Base-by-base conservation (phyloP, 2,888 invertebrate species). In the Drosophila yooni region DNA sequence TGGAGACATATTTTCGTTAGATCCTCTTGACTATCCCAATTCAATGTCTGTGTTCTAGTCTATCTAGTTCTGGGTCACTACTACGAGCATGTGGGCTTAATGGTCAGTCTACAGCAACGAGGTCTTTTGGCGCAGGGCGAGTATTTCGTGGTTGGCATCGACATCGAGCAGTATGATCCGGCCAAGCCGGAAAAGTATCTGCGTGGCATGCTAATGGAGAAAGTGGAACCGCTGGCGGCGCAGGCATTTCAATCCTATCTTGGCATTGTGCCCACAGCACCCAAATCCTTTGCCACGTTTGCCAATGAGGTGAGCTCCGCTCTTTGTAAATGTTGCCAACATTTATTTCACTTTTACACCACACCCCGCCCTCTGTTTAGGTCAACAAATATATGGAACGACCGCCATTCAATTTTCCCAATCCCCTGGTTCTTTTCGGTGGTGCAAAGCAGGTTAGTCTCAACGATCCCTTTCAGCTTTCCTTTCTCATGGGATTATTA, bases 81-180 rank as follows among this genome's bases (percentile, higher is more conserved):
- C 90, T 97, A 97, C 91, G 98, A 98, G 90, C 98, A 98, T 92
- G 95, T 98, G 78, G 98, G 98, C 5, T 94, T 98, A n/a, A 95
- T 98, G 95, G 94, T 97, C 67, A 97, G 97, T 48, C 94, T 98
- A 93, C 96, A 98, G 81, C 95, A 97, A 76, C 95, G 95, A 93
- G 96, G 97, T 71, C 95, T 98, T 1, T 94, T 98, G 72, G 95
- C 97, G 81, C 95, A 96, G 90, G 96, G 98, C n/a, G 97, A 98
- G 91, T 99, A 98, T 92, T 98, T 97, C 92, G 98, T 98, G 1
- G 96, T 98, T 29, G 98, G 98, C 7, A 97, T 98, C 8, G 97
- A 98, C 90, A 96, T 97, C 18, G 97, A 97, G 82, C 97, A 97
- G 88, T 98, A 98, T 93, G 97, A 98, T 88, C 94, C 95, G 3